Evolutionary conservation across 2,888 invertebrate genomes (phyloP).

Genomic region (Bellardia bayeri): DNA sequence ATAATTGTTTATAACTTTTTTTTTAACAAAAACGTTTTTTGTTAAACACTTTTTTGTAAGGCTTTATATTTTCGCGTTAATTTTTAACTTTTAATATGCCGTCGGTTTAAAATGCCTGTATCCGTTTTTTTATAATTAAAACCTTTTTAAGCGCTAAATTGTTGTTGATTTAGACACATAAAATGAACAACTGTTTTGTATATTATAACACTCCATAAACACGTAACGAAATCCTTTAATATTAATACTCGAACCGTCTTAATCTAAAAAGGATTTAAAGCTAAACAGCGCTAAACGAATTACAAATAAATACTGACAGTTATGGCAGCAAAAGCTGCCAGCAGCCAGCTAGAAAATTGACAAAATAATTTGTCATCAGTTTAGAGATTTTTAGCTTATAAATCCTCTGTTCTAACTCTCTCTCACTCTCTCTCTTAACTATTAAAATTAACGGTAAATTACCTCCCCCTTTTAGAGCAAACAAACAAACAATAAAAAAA

Average conservation of each 20-base stretch:
- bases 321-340: constrained; percentile 35
- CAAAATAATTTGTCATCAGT: background rate
- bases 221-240: constrained; percentile 29
- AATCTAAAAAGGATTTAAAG: constrained; percentile 59
- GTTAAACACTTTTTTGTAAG: background rate
- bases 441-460: constrained; percentile 68
- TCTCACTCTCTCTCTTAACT: constrained; percentile 50
- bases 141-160: constrained; percentile 41
- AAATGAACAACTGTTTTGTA: constrained; percentile 64
- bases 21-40: background rate
- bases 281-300: constrained; percentile 72
- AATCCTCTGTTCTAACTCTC: background rate
- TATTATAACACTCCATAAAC: background rate
- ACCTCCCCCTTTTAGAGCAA: constrained; percentile 50
- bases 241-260: background rate
- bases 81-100: constrained; percentile 17
- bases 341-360: constrained; percentile 2
- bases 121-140: background rate
- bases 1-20: constrained; percentile 6
- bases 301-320: constrained; percentile 72
- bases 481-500: background rate
- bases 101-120: constrained; percentile 40
- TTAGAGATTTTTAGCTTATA: background rate
- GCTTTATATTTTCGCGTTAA: too few species aligned
- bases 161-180: constrained; percentile 33